Evolutionary conservation across 2,888 invertebrate genomes (phyloP).

Genomic region (Nomada hirtipes): DNA sequence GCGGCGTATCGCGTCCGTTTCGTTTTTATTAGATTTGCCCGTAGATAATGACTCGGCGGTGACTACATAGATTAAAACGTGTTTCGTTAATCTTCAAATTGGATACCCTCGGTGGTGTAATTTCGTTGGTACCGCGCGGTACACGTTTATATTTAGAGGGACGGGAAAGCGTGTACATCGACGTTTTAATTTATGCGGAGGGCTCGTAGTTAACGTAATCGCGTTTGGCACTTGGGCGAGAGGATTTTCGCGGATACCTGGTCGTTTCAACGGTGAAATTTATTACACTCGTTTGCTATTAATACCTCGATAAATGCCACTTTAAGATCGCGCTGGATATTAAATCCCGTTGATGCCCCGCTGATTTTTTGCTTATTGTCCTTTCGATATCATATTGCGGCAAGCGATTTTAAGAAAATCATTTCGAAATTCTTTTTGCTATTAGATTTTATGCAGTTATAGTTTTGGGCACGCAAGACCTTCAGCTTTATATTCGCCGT

Average conservation of each 20-base stretch:
- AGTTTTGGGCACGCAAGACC: too few species aligned
- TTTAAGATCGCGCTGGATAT: background rate
- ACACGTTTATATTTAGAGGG: background rate
- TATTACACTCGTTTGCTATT: background rate
- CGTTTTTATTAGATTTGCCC: background rate
- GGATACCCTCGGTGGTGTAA: background rate
- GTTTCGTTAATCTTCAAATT: background rate
- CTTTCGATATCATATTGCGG: too few species aligned
- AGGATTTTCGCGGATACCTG: background rate
- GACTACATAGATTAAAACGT: background rate
- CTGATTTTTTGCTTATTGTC: background rate
- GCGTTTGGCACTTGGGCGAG: background rate
- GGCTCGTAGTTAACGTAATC: background rate
- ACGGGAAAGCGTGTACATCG: background rate
- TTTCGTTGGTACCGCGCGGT: background rate
- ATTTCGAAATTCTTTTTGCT: too few species aligned
- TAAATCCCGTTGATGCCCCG: background rate
- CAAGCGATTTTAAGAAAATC: too few species aligned
- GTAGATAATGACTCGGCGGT: background rate
- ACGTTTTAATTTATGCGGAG: conserved; percentile 9
- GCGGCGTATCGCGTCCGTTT: background rate
- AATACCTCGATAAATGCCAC: background rate
- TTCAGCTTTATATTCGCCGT: too few species aligned
- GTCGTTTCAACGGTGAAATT: background rate
- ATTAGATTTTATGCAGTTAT: too few species aligned